Evolutionary conservation across 2,113 vertebrate species (phyloP).

Genomic region (Notothenia coriiceps): DNA sequence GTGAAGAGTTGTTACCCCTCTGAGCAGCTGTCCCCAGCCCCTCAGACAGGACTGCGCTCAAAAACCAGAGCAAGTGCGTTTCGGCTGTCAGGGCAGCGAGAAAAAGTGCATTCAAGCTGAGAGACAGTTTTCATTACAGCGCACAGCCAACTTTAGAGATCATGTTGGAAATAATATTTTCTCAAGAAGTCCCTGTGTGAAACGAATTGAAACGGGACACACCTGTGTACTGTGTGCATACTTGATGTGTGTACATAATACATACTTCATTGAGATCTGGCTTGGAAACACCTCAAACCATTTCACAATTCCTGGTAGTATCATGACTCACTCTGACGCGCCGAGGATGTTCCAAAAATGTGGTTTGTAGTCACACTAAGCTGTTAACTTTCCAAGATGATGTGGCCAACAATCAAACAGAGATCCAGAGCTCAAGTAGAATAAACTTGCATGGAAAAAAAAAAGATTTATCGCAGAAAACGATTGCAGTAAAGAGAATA

Average conservation of each 20-base stretch:
- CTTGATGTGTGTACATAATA: conserved; percentile 55
- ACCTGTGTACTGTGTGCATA: conserved; percentile 44
- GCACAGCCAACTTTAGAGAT: conserved; percentile 32
- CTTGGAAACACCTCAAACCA: conserved; percentile 46
- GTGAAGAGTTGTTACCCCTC: conserved; percentile 69
- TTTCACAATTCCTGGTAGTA: conserved; percentile 70
- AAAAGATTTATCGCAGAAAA: background rate
- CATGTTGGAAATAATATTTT: conserved; percentile 17
- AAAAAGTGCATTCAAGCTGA: conserved; percentile 41
- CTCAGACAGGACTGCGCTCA: conserved; percentile 40
- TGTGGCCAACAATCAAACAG: conserved; percentile 56
- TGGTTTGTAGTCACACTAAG: conserved; percentile 48
- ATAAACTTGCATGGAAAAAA: conserved; percentile 29
- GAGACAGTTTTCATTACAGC: conserved; percentile 58
- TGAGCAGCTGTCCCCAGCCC: conserved; percentile 76
- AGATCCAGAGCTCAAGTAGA: conserved; percentile 27
- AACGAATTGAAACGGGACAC: conserved; percentile 52
- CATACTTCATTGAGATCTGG: conserved; percentile 45
- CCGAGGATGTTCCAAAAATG: conserved; percentile 50
- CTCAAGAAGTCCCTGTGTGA: conserved; percentile 28
- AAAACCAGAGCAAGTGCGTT: conserved; percentile 66
- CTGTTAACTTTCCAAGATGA: conserved; percentile 59
- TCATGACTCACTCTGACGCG: conserved; percentile 58
- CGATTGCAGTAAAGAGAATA: background rate
- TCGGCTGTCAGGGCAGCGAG: conserved; percentile 41